These are phyloP conservation scores for Syndactyla subalaris DNA, from an alignment of 2,797 vertebrate genomes.

Conservation along the genomic window DNA sequence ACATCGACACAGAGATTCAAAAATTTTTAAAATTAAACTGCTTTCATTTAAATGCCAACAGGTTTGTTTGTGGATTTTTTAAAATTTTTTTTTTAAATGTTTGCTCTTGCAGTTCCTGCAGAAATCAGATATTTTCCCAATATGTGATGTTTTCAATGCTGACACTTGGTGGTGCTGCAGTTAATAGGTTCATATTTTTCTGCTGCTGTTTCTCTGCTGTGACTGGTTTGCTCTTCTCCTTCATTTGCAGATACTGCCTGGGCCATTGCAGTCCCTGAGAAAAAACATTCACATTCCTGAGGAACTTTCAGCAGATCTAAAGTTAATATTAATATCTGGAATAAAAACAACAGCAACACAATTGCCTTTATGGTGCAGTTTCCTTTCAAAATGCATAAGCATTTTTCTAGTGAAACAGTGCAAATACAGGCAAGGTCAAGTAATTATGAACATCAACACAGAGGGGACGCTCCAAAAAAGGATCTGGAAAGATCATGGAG, in stretches of 20 bases:
- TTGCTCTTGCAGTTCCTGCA: not conserved
- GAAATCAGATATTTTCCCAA: fast-evolving
- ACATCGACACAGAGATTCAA: not conserved
- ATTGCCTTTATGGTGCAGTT: not conserved
- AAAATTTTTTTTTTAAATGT: not conserved
- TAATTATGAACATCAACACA: not conserved
- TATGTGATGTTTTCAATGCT: constrained; percentile 26
- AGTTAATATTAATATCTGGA: not conserved
- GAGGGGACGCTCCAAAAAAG: not conserved
- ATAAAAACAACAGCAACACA: not conserved
- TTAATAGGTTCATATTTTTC: constrained; percentile 50
- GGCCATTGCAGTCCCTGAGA: fast-evolving
- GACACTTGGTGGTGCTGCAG: constrained; percentile 78
- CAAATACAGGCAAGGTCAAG: not conserved
- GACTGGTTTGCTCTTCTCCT: not conserved
- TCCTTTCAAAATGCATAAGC: not conserved
- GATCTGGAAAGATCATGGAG: not conserved
- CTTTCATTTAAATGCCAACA: not conserved
- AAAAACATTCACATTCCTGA: not conserved
- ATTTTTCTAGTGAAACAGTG: not conserved
- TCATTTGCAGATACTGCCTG: not conserved
- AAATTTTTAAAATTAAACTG: not conserved
- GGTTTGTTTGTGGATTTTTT: not conserved
- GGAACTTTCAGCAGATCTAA: not conserved
- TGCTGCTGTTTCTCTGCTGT: not conserved